These are phyloP conservation scores for Drosophila testacea DNA, from an alignment of 2,888 invertebrate genomes.

Conservation along the genomic window DNA sequence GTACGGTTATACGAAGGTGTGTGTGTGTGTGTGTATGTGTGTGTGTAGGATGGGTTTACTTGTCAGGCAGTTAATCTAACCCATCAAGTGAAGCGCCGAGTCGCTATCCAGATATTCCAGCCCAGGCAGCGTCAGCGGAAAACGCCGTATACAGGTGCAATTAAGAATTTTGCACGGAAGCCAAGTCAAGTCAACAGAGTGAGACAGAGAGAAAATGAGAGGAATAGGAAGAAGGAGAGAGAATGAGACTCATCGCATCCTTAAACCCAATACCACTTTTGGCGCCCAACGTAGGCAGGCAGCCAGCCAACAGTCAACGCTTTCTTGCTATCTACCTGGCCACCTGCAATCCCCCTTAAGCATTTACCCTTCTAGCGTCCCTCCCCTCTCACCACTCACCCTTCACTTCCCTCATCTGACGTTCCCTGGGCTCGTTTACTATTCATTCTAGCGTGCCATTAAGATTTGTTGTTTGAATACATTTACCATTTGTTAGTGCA, in stretches of 20 bases:
- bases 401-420: no score
- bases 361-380: conserved; percentile 35
- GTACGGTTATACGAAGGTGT: conserved; percentile 23
- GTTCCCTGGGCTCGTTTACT: conserved; percentile 69
- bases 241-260: neutral
- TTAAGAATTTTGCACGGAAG: conserved; percentile 81
- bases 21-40: conserved; percentile 38
- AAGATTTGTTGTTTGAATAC: conserved; percentile 81
- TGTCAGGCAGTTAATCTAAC: conserved; percentile 83
- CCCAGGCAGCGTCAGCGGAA: conserved; percentile 75
- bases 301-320: conserved; percentile 54
- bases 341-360: conserved; percentile 28
- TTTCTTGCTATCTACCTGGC: conserved; percentile 45
- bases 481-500: conserved; percentile 79
- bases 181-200: conserved; percentile 71
- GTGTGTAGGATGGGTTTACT: conserved; percentile 68
- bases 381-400: neutral
- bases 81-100: conserved; percentile 71
- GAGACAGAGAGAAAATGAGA: conserved; percentile 4
- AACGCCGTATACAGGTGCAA: conserved; percentile 79
- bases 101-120: conserved; percentile 73
- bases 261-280: neutral
- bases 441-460: conserved; percentile 81
- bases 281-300: conserved; percentile 11
- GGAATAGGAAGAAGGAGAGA: neutral